phyloP scores from a whole-genome alignment of 2,888 invertebrate genomes.

The Pseudococcus viburni region DNA sequence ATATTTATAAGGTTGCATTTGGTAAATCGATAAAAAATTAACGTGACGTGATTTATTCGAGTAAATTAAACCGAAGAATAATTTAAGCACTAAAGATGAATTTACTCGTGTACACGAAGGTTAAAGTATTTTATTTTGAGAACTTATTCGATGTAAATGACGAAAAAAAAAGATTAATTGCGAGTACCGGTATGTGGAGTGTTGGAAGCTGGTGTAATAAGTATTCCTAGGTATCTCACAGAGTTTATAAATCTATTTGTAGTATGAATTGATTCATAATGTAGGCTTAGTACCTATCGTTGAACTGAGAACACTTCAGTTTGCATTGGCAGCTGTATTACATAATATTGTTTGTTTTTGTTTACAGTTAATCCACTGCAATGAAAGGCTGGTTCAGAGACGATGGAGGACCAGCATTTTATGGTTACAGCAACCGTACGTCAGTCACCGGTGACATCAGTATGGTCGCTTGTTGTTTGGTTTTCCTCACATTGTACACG shows the following conservation, averaged over 20 bases:
- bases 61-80: background rate
- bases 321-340: background rate
- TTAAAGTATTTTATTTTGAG: background rate
- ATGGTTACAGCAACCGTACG: constrained; percentile 94
- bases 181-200: no score
- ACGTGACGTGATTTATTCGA: background rate
- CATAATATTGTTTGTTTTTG: constrained; percentile 35
- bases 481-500: constrained; percentile 91
- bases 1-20: background rate
- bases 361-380: constrained; percentile 49
- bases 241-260: no score
- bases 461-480: constrained; percentile 86
- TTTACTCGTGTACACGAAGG: background rate
- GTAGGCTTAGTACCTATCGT: background rate
- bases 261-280: no score
- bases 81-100: background rate
- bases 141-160: background rate
- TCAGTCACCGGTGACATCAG: constrained; percentile 95
- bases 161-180: background rate
- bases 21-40: constrained; percentile 5
- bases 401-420: constrained; percentile 96
- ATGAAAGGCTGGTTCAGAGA: constrained; percentile 85
- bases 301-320: background rate
- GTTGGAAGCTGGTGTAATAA: no score
- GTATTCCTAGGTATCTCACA: no score